Evolutionary conservation across 2,113 vertebrate species (phyloP), one percentile per base, ranked within the genome.

Genomic region (Tupaia chinensis): DNA sequence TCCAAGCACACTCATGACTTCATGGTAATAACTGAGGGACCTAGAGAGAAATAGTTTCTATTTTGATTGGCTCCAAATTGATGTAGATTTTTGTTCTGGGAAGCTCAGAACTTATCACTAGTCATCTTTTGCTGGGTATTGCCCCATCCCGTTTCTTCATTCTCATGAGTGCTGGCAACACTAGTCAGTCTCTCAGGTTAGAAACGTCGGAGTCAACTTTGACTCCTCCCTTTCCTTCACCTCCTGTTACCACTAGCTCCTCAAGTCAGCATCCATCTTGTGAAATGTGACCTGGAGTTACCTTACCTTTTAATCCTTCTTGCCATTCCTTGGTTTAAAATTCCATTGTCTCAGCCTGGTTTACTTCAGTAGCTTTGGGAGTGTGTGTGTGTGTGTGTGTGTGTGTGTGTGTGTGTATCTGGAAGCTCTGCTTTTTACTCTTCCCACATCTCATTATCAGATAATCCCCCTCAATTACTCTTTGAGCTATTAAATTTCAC

Each of bases 191-290:
- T 95, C 69, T 80, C 76, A 83, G 72, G 27, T 84, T 66, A 80
- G 91, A 96, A 84, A 73, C 1, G 7, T 60, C 61, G 91, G 84
- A 97, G 44, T 97, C 97, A 97, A 82, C 60, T 58, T 5, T 22
- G 79, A 91, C 69, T 90, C 63, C 95, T 78, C 70, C 66, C 83
- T 77, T 92, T 93, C 16, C 16, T 80, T 96, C 63, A 65, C 58
- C 63, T 95, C 65, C 78, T 76, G 19, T 66, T 56, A 53, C 60
- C 63, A 65, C 1, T 29, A 34, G 32, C 58, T 80, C 91, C 91
- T 44, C 58, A 88, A 54, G 77, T 54, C 68, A 95, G 74, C 87
- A 61, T 85, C 27, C 27, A 5, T 58, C 32, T 94, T 93, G 58
- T 34, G 96, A 97, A 94, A 95, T 87, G 56, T 9, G 3, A 61